These are phyloP conservation scores for Drosophila ezoana DNA, from an alignment of 2,888 invertebrate species.

Conservation along the genomic window DNA sequence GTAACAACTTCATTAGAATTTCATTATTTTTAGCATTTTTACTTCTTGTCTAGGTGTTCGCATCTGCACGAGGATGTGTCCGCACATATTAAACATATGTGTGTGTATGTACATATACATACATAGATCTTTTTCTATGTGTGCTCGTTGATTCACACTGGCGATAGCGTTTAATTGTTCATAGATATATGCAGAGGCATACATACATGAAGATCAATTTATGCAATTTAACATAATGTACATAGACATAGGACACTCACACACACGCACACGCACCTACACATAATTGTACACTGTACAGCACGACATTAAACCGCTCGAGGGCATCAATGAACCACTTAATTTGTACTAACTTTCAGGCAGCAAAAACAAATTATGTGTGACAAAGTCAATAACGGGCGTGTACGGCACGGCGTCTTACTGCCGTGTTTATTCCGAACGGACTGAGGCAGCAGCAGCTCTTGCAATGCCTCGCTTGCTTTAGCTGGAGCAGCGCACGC, in stretches of 20 bases:
- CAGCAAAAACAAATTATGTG: conserved; percentile 51
- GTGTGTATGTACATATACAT: neutral
- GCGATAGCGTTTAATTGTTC: neutral
- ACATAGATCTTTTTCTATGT: neutral
- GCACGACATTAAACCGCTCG: neutral
- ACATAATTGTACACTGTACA: too few relatives aligned
- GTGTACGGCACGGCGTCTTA: conserved; percentile 51
- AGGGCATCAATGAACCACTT: conserved; percentile 35
- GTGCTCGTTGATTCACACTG: too few relatives aligned
- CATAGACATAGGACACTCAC: neutral
- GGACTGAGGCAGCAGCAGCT: conserved; percentile 64
- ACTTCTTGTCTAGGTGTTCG: conserved; percentile 19
- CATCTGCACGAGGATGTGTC: conserved; percentile 6
- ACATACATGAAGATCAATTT: neutral
- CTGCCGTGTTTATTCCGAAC: conserved; percentile 60
- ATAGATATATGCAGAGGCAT: neutral
- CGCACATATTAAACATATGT: neutral
- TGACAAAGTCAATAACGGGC: conserved; percentile 58
- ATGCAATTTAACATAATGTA: neutral
- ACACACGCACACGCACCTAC: neutral
- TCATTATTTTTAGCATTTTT: conserved; percentile 49
- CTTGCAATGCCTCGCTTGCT: conserved; percentile 62
- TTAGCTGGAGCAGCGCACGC: conserved; percentile 67
- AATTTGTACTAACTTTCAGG: conserved; percentile 45
- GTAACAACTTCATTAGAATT: conserved; percentile 37